Base-by-base conservation (phyloP, 92 coral and sea anemone genomes). In the Paramuricea clavata region DNA sequence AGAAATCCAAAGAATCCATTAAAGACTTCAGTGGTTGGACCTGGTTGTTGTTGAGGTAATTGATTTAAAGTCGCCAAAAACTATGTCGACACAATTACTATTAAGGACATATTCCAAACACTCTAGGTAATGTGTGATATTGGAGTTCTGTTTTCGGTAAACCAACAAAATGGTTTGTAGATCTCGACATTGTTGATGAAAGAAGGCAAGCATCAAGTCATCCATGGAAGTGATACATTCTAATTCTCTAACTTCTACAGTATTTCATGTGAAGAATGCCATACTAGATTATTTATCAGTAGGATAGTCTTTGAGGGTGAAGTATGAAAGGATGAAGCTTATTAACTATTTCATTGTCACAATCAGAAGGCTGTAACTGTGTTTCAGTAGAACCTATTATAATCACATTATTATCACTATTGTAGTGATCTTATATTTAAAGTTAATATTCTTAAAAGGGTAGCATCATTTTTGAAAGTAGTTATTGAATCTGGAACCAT, bases 1-100 rank as follows among this genome's bases (percentile, higher is more conserved):
- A 79, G 85, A 90, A 93, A 44, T 71, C 56, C 8, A 84, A 69
- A 12, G 59, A 23, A 9, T 76, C 76, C 94, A 93, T 93, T 32
- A 88, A 69, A 17, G 68, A 25, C 61, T 82, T 82, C 27, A 86
- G 89, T 33, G 70, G 83, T 76, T 85, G 39, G 26, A 76, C 76
- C 62, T 83, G 84, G 35, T 64, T 76, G 49, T 87, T 57, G 56
- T 90, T 87, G 65, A 30, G 50, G 9, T 78, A 86, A 82, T 93
- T 87, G 5, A 87, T 87, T 90, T 56, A 56, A 56, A 56, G 64
- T 56, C 64, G 15, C 64, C 64, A 56, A 56, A 8, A 56, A 15
- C 64, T n/a, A 56, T 0, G 64, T 56, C 64, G 26, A 56, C 64
- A n/a, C 26, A 15, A 21, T 56, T 56, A 23, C 70, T 25, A 0